A percentile compares a stretch with the other conserved stretches of the same genome.
phyloP scores from a whole-genome alignment of 2,113 vertebrate genomes.

The Synodontis membranacea region DNA sequence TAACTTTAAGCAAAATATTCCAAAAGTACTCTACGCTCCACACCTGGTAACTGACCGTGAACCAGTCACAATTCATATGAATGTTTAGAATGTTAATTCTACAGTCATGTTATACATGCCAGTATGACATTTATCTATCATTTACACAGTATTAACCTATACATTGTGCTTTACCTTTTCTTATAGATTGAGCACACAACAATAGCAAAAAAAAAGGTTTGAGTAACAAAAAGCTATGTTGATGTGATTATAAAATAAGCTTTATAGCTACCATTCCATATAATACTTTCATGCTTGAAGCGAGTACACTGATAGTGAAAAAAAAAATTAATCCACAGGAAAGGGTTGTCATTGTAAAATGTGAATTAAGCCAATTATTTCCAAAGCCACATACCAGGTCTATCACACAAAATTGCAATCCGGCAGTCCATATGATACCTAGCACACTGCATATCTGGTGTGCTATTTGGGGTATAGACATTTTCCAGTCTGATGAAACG shows the following conservation, averaged over 20 bases:
- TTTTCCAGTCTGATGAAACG: not conserved
- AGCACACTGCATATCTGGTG: not conserved
- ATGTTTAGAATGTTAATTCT: not conserved
- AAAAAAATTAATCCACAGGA: not conserved
- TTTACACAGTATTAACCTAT: not conserved
- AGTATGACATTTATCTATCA: not conserved
- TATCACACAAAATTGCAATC: not conserved
- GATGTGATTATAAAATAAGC: not conserved
- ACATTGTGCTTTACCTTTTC: not conserved
- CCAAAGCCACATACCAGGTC: not conserved
- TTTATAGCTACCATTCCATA: not conserved
- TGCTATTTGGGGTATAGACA: not conserved
- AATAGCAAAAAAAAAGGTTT: not conserved
- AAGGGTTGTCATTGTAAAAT: not conserved
- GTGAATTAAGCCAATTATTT: not conserved
- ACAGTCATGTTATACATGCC: not conserved
- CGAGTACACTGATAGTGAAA: not conserved
- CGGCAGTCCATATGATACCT: not conserved
- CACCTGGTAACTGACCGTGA: not conserved
- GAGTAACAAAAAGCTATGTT: not conserved
- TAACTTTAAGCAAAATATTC: conserved; percentile 65
- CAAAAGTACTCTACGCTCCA: conserved; percentile 60
- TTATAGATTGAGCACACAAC: not conserved
- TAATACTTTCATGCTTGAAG: not conserved
- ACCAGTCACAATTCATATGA: not conserved